Conservation (phyloP, 23 tunicate genomes). For the Ascidia mentula region DNA sequence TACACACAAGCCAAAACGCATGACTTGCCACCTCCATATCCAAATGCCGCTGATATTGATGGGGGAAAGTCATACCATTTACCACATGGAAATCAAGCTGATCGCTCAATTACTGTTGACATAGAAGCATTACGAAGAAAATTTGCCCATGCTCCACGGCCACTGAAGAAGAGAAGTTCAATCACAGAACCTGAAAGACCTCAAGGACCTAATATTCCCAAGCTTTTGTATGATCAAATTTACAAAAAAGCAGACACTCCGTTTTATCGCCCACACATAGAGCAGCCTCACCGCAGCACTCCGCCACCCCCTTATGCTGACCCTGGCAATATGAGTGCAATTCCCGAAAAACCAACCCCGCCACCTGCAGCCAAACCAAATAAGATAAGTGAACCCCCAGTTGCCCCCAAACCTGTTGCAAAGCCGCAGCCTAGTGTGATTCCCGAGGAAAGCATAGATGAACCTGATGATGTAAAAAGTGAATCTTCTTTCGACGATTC, state of each 20-base stretch:
- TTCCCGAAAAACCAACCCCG: constrained; percentile 15
- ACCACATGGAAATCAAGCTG: background rate
- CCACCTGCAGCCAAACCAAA: constrained; percentile 9
- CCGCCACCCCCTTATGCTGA: constrained; percentile 77
- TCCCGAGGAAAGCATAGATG: constrained; percentile 13
- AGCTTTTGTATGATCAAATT: constrained; percentile 72
- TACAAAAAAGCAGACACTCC: constrained; percentile 92
- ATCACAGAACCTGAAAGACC: constrained; percentile 89
- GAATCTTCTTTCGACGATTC: constrained; percentile 3
- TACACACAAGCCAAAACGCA: constrained; percentile 66
- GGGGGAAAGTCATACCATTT: constrained; percentile 2
- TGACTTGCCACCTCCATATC: constrained; percentile 78
- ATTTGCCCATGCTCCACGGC: constrained; percentile 89
- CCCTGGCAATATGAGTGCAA: constrained; percentile 24
- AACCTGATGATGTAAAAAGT: constrained; percentile 2
- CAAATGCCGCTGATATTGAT: constrained; percentile 20
- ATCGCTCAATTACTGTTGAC: constrained; percentile 52
- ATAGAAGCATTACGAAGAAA: constrained; percentile 71
- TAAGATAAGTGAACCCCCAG: background rate
- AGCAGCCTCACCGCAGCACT: constrained; percentile 38
- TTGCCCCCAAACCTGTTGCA: background rate
- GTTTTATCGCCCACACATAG: constrained; percentile 61
- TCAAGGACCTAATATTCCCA: constrained; percentile 73
- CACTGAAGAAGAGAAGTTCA: constrained; percentile 87
- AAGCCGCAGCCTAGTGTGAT: constrained; percentile 1